Evolutionary conservation across 2,888 invertebrate genomes (phyloP).

Genomic region (Mythimna impura): DNA sequence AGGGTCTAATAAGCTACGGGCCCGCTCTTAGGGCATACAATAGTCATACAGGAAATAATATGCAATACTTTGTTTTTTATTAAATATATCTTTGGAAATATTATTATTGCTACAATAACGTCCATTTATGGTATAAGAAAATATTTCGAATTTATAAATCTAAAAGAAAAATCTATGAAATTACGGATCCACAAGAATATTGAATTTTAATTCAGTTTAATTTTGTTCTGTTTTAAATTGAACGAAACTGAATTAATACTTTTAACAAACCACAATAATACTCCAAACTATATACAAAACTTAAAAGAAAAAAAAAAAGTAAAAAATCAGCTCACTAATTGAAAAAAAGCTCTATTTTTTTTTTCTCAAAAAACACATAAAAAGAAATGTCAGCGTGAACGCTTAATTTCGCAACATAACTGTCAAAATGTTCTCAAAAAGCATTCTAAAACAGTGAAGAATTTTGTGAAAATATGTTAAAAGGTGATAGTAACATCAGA

Average conservation of each 20-base stretch:
- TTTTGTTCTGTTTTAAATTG: not conserved
- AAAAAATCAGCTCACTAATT: constrained; percentile 62
- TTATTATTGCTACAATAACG: not conserved
- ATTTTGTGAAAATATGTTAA: constrained; percentile 38
- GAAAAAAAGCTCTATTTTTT: constrained; percentile 59
- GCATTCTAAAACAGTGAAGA: constrained; percentile 56
- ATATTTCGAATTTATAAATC: no score
- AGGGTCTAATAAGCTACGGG: no score
- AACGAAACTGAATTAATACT: not conserved
- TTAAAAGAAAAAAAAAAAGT: constrained; percentile 24
- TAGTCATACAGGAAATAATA: no score
- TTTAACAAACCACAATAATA: constrained; percentile 47
- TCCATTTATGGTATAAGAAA: no score
- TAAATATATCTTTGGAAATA: not conserved
- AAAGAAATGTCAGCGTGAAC: constrained; percentile 46
- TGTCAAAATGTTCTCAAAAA: constrained; percentile 55
- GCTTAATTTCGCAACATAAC: constrained; percentile 67
- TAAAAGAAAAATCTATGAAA: no score
- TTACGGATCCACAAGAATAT: not conserved
- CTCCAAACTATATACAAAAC: constrained; percentile 34
- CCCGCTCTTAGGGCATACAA: no score
- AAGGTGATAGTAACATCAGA: constrained; percentile 28
- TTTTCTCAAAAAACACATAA: constrained; percentile 54
- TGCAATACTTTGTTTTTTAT: not conserved
- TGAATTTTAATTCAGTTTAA: not conserved